Base-by-base conservation (phyloP, 1,140 invertebrate species). In the Pseudomyrmex flavicornis region DNA sequence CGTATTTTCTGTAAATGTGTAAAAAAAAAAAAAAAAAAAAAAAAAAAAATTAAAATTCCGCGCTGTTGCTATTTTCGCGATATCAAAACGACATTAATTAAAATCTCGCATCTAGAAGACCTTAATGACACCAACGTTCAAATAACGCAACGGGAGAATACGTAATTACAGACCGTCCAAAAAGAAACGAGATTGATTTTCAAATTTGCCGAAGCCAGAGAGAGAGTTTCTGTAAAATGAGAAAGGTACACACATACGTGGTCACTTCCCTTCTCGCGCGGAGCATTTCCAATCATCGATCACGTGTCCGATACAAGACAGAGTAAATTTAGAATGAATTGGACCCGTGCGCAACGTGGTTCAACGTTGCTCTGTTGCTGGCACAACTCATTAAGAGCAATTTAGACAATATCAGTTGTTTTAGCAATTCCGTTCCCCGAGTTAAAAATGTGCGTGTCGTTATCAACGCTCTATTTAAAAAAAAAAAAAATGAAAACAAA, bases 241-340 rank as follows among this genome's bases (percentile, higher is more conserved):
- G 35, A 68, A 84, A 85, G 22, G 26, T 73, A 86, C 79, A 72
- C 26, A 54, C 0, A 26, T 26, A 35, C 35, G 35, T 80, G 73
- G 46, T 84, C 58, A 72, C 50, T 77, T 66, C 70, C 15, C 61
- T 61, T 62, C 59, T 65, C 72, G 48, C 63, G 48, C 65, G 22
- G 59, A 66, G 59, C 59, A 85, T 86, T 87, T 82, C 13, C 70
- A 70, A 74, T 77, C 63, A 87, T 87, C 79, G 85, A 86, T 87
- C 84, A 83, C 84, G 61, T 83, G 84, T 84, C 85, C 62, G 63
- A 56, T 86, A 69, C 86, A 86, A 83, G 80, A 69, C 22, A 83
- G 59, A 66, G 84, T 66, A 69, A 86, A 87, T 87, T 88, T 66
- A 68, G 66, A 83, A 79, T 73, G 66, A 84, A 88, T 86, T 79